These are phyloP conservation scores for Mesorhabditis spiculigera DNA, from an alignment of 2,888 invertebrate genomes.

Conservation along the genomic window DNA sequence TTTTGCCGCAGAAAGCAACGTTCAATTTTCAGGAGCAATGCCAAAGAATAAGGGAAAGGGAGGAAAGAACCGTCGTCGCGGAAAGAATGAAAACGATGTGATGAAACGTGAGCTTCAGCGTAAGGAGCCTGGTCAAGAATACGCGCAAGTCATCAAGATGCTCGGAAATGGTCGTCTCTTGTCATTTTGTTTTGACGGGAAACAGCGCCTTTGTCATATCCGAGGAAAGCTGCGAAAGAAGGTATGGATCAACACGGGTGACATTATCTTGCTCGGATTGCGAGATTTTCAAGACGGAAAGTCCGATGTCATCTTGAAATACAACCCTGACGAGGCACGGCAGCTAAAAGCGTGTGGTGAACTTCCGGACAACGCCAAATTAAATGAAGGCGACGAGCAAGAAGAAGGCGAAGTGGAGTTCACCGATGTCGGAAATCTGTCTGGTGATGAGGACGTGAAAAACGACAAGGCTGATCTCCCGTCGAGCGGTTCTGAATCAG, in stretches of 20 bases:
- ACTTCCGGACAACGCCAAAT: constrained; percentile 82
- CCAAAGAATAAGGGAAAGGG: constrained; percentile 79
- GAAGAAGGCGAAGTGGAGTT: constrained; percentile 54
- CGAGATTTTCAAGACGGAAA: constrained; percentile 79
- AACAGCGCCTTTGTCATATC: constrained; percentile 96
- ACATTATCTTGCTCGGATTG: constrained; percentile 93
- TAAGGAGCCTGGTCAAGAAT: constrained; percentile 83
- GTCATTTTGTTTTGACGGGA: constrained; percentile 99
- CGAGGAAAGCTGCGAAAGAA: constrained; percentile 69
- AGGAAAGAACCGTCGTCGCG: constrained; percentile 99
- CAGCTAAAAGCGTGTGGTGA: constrained; percentile 98
- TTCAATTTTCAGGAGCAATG: constrained; percentile 27
- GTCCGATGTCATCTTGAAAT: constrained; percentile 94
- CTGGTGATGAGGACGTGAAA: constrained; percentile 20
- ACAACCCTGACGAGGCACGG: constrained; percentile 96
- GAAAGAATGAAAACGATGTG: constrained; percentile 99
- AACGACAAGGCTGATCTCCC: constrained; percentile 21
- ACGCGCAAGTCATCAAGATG: constrained; percentile 99
- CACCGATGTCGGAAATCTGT: constrained; percentile 19
- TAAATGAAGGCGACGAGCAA: constrained; percentile 52
- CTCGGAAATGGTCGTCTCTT: constrained; percentile 96
- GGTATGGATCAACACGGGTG: constrained; percentile 69
- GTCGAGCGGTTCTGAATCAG: constrained; percentile 17
- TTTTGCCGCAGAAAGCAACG: no score
- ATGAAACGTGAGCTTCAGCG: constrained; percentile 98